Percentiles rank a stretch among this genome's conserved stretches.
These are phyloP conservation scores for Synergus itoensis DNA, from an alignment of 2,888 invertebrate genomes.

Conservation along the genomic window DNA sequence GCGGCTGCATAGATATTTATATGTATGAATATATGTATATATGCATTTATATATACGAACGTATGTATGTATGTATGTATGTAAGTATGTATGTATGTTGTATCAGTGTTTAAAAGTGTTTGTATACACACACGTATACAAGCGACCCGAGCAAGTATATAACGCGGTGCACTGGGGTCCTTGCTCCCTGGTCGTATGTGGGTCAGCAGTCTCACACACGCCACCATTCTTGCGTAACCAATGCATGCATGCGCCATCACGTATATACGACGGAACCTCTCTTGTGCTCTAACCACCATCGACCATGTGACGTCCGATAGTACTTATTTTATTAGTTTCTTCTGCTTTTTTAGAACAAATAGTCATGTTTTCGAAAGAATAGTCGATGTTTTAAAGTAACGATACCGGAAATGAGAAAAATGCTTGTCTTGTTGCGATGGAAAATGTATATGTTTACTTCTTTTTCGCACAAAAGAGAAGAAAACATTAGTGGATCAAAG, in stretches of 20 bases:
- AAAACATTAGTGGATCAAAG: neutral
- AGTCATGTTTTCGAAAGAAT: neutral
- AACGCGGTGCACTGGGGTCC: slow-evolving; percentile 74
- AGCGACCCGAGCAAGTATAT: slow-evolving; percentile 52
- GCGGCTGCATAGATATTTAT: slow-evolving; percentile 52
- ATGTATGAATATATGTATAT: slow-evolving; percentile 43
- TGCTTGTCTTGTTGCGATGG: neutral
- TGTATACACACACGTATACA: slow-evolving; percentile 42
- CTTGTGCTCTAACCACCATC: slow-evolving; percentile 29
- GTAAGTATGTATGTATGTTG: slow-evolving; percentile 39
- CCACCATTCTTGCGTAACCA: slow-evolving; percentile 76
- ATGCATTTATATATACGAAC: neutral
- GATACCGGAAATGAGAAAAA: neutral
- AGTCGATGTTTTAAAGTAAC: neutral
- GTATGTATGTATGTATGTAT: slow-evolving; percentile 46
- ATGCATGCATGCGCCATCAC: slow-evolving; percentile 72
- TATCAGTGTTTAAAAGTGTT: slow-evolving; percentile 39
- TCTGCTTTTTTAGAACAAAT: slow-evolving; percentile 10
- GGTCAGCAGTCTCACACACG: slow-evolving; percentile 78
- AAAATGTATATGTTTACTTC: neutral
- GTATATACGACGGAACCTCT: slow-evolving; percentile 38
- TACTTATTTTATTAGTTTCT: slow-evolving; percentile 19
- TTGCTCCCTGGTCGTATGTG: slow-evolving; percentile 77
- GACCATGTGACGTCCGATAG: slow-evolving; percentile 14
- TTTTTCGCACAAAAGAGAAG: neutral